Evolutionary conservation across 2,797 vertebrate species (phyloP).

Genomic region (Oryzias dopingdopingensis): DNA sequence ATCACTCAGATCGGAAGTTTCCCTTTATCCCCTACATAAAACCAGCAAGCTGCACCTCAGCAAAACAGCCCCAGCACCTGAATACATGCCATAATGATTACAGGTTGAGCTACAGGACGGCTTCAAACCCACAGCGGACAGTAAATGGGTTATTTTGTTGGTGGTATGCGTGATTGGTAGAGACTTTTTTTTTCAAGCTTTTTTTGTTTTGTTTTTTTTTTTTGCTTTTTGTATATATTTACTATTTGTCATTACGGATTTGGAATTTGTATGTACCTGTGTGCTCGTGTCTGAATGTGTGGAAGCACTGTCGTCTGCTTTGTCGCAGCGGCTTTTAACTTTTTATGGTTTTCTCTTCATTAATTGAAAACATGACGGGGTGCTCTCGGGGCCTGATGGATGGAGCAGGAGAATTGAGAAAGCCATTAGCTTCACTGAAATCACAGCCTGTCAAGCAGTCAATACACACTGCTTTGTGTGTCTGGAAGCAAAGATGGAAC

Average conservation of each 20-base stretch:
- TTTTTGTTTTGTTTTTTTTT: slow-evolving; percentile 15
- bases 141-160: slow-evolving; percentile 2
- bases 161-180: slow-evolving; percentile 25
- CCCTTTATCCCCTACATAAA: slow-evolving; percentile 74
- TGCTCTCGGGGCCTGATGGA: slow-evolving; percentile 75
- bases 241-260: slow-evolving; percentile 40
- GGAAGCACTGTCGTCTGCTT: slow-evolving; percentile 41
- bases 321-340: slow-evolving; percentile 62
- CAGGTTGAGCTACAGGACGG: slow-evolving; percentile 37
- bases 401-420: slow-evolving; percentile 81
- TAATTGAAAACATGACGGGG: slow-evolving; percentile 80
- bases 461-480: slow-evolving; percentile 82
- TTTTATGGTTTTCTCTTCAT: slow-evolving; percentile 74
- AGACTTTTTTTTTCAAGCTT: slow-evolving; percentile 9
- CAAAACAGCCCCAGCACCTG: slow-evolving; percentile 33
- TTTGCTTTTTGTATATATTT: slow-evolving; percentile 27
- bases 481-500: slow-evolving; percentile 81
- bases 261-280: slow-evolving; percentile 8
- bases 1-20: slow-evolving; percentile 74
- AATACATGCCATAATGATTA: slow-evolving; percentile 62
- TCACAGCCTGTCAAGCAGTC: slow-evolving; percentile 83
- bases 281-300: slow-evolving; percentile 40
- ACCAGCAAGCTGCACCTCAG: slow-evolving; percentile 48
- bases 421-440: slow-evolving; percentile 78
- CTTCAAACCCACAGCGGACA: slow-evolving; percentile 53